A percentile compares a stretch with the other conserved stretches of the same genome.
These are phyloP conservation scores for Gymnoscelis rufifasciata DNA, from an alignment of 2,888 invertebrate genomes.

Conservation along the genomic window DNA sequence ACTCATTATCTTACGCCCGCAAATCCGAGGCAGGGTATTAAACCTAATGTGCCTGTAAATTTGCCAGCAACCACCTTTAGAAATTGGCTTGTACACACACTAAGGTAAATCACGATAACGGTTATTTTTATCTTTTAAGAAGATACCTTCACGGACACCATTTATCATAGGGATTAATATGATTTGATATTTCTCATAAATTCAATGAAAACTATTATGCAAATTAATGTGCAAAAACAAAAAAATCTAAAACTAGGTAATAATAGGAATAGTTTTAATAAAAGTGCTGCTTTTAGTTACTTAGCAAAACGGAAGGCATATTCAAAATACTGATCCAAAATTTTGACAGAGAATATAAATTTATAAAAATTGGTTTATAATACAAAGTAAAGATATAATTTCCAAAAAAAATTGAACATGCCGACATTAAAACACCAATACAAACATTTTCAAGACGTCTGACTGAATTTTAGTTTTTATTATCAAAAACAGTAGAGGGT, in stretches of 20 bases:
- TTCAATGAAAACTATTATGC: constrained; percentile 28
- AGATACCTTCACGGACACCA: not conserved
- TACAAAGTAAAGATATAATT: not conserved
- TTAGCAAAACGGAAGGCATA: constrained; percentile 27
- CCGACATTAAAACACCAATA: constrained; percentile 26
- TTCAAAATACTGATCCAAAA: constrained; percentile 13
- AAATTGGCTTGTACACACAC: too few relatives aligned
- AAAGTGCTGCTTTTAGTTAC: constrained; percentile 30
- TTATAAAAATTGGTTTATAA: not conserved
- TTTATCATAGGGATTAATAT: not conserved
- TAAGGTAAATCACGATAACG: too few relatives aligned
- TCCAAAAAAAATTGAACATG: constrained; percentile 18
- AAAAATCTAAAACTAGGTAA: constrained; percentile 24
- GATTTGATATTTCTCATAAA: constrained; percentile 29
- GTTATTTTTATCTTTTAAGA: too few relatives aligned
- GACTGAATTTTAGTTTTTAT: constrained; percentile 6
- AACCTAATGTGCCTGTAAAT: not conserved
- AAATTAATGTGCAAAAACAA: constrained; percentile 32
- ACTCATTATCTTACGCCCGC: too few relatives aligned
- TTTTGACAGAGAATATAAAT: too few relatives aligned
- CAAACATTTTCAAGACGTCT: constrained; percentile 15
- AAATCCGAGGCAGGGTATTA: too few relatives aligned
- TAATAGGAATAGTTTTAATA: constrained; percentile 10
- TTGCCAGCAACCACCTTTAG: not conserved
- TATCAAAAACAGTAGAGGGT: too few relatives aligned